Evolutionary conservation across 2,888 invertebrate species (phyloP), one percentile per base, ranked within the genome.

Genomic region (Eupithecia subfuscata): DNA sequence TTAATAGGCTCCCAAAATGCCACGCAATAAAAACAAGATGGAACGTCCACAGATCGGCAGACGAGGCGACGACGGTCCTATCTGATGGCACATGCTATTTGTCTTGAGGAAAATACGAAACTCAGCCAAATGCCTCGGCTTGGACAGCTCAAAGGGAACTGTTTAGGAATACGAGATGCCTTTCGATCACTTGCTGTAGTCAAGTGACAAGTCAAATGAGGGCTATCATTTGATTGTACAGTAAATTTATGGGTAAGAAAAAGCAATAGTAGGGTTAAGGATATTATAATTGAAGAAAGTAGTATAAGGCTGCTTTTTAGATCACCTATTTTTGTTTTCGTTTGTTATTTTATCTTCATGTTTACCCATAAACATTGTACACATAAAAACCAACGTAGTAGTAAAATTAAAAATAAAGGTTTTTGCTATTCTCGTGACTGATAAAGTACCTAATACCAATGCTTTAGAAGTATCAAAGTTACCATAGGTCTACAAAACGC

Each of bases 21-120:
- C 82, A 81, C 84, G 86, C 82, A 86, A 88, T 86, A 90, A 90
- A 90, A 91, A 89, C 88, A 87, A 87, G 87, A 89, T 87, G 85
- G 83, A 89, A 89, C 86, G 90, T 90, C 90, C 89, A 84, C 89
- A 87, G 90, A 92, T 92, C 90, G 91, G 90, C 25, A 90, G 91
- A 91, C 90, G 89, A 90, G 88, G 87, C 89, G 93, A 90, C 91
- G 92, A 92, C 92, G 91, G 86, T 82, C 91, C 92, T 93, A 93
- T 93, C 92, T 88, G 92, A 92, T 93, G 88, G 87, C 88, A 90
- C 91, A 91, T 91, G 91, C 91, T 92, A 92, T 93, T 92, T 92
- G 90, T 91, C 89, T 90, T 86, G 86, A 84, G 86, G 85, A 88
- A 89, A 90, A 89, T 87, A 89, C 88, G 87, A 88, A 90, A 90